phyloP scores from a whole-genome alignment of 2,113 vertebrate genomes.

The Lepisosteus osseus region DNA sequence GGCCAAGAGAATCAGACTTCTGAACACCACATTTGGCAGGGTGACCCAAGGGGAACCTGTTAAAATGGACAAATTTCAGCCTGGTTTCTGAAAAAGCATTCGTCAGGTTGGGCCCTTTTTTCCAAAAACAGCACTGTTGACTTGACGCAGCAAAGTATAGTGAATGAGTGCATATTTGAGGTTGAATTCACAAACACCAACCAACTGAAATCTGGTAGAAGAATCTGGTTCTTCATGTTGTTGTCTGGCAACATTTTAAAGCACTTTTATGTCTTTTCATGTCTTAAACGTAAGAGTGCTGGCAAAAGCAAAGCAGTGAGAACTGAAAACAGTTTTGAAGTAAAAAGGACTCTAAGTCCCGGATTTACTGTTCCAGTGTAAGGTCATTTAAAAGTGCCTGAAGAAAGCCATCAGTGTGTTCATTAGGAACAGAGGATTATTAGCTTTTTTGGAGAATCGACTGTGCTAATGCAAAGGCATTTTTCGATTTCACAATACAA shows the following conservation, averaged over 20 bases:
- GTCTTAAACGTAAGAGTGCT: background rate
- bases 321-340: no score
- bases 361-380: no score
- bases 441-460: no score
- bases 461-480: no score
- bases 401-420: no score
- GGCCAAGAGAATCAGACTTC: background rate
- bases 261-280: background rate
- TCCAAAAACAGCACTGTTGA: constrained; percentile 9
- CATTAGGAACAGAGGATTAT: no score
- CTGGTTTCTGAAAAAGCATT: background rate
- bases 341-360: no score
- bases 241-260: constrained; percentile 2
- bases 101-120: background rate
- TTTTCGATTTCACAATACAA: no score
- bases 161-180: background rate
- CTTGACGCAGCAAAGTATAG: background rate
- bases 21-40: background rate
- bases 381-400: no score
- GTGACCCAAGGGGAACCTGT: constrained; percentile 1
- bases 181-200: background rate
- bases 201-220: background rate
- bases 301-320: no score
- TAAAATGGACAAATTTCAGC: constrained; percentile 3
- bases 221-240: background rate